These are phyloP conservation scores for Trachelus stipa DNA, from an alignment of 2,888 invertebrate species.

Conservation along the genomic window DNA sequence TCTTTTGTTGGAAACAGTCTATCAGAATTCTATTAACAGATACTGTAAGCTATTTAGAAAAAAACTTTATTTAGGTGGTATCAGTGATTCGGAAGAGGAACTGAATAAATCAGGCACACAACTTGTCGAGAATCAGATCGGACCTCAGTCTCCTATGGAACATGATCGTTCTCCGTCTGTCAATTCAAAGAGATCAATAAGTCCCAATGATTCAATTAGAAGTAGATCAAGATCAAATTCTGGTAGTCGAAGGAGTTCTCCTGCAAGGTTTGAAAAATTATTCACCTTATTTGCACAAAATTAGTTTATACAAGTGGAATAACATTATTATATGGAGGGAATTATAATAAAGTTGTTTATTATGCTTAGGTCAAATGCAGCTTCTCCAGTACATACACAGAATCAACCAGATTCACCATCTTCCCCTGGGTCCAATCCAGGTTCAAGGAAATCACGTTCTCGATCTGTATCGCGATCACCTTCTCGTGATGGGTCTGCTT, in stretches of 20 bases:
- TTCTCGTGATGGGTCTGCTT: conserved; percentile 47
- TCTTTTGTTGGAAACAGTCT: background rate
- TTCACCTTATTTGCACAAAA: background rate
- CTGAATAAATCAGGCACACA: conserved; percentile 25
- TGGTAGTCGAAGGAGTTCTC: conserved; percentile 38
- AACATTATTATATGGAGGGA: too few species aligned
- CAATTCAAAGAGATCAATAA: conserved; percentile 39
- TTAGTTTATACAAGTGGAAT: background rate
- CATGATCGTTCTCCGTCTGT: conserved; percentile 40
- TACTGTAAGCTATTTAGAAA: background rate
- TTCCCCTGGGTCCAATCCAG: conserved; percentile 36
- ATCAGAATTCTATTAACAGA: background rate
- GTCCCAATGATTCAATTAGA: conserved; percentile 28
- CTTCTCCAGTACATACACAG: conserved; percentile 32
- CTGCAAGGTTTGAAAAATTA: conserved; percentile 34
- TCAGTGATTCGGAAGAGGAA: conserved; percentile 49
- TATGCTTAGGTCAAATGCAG: conserved; percentile 39
- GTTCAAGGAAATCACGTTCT: conserved; percentile 52
- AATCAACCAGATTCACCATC: conserved; percentile 36
- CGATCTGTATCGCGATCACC: conserved; percentile 45
- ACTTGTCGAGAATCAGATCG: conserved; percentile 1
- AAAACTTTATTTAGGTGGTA: conserved; percentile 30
- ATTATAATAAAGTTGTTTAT: conserved; percentile 3
- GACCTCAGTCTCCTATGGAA: conserved; percentile 9
- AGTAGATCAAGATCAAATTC: conserved; percentile 43